These are phyloP conservation scores for Drosophila mulleri DNA, from an alignment of 2,888 invertebrate genomes.

Conservation along the genomic window DNA sequence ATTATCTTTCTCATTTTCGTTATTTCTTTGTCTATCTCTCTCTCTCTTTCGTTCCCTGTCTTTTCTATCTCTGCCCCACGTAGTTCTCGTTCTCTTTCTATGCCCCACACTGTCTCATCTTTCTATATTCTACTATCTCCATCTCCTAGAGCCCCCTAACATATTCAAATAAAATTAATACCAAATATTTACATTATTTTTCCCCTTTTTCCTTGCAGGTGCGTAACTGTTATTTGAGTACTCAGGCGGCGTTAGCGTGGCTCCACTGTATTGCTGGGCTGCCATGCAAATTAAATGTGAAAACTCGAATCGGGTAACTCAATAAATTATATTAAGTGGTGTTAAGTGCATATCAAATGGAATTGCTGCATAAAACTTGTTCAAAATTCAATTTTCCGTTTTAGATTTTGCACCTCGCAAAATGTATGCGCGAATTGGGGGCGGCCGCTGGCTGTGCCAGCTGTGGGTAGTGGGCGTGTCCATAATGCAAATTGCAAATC, in stretches of 20 bases:
- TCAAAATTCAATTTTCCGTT: constrained; percentile 38
- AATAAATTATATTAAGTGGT: constrained; percentile 43
- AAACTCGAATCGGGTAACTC: constrained; percentile 16
- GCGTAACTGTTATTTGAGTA: constrained; percentile 7
- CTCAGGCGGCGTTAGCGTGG: background rate
- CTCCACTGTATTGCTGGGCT: constrained; percentile 20
- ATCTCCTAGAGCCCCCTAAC: too few species aligned
- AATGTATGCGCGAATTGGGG: background rate
- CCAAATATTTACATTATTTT: background rate
- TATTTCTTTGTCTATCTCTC: background rate
- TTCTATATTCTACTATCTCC: background rate
- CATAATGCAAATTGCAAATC: constrained; percentile 20
- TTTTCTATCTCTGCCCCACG: background rate
- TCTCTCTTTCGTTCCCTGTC: background rate
- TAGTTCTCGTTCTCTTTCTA: background rate
- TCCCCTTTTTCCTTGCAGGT: constrained; percentile 30
- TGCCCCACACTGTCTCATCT: too few species aligned
- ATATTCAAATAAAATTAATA: too few species aligned
- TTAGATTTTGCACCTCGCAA: constrained; percentile 23
- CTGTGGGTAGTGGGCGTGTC: background rate
- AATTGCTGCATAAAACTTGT: constrained; percentile 32
- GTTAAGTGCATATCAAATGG: constrained; percentile 43
- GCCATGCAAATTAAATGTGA: background rate
- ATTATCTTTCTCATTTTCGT: background rate
- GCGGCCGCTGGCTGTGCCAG: too few species aligned